Base-by-base conservation (phyloP, 2,797 vertebrate genomes). In the Erpetoichthys calabaricus region DNA sequence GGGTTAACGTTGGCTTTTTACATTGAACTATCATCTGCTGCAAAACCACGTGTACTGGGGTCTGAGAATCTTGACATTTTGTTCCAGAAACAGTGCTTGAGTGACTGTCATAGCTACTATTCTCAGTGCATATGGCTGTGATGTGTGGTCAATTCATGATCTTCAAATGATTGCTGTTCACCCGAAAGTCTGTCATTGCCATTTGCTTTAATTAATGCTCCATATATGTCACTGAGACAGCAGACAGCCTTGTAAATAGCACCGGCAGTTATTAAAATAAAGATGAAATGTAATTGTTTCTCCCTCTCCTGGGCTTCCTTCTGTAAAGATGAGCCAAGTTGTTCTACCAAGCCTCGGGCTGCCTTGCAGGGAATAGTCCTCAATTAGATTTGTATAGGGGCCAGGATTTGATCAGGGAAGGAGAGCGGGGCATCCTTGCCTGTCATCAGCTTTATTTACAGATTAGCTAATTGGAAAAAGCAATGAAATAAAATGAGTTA, bases 271-370 rank as follows among this genome's bases (percentile, higher is more conserved):
- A 54, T 54, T 54, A 43, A 44, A 9, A 57, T 41, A 44, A 8
- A 7, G 8, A 56, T 59, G 8, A 58, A 59, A 59, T 54, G 60
- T 45, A 50, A 47, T 57, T 53, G 45, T 57, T 57, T 49, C 49
- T 7, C 5, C 25, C 46, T 6, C 51, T 45, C 52, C 43, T 45
- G 45, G 45, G 52, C 43, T 10, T 57, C 51, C 55, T 51, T 53
- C 42, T 47, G 53, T 47, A 45, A 46, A 45, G 49, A 53, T 52
- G 47, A 45, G 42, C 47, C 51, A 58, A 53, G 56, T 45, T 42
- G 10, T 54, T 54, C 53, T 54, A 54, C 41, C 41, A n/a, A 42
- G 42, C 42, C 47, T n/a, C 5, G 8, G 47, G 52, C 60, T 44
- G 56, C 46, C 46, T 42, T 49, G 47, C 41, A 51, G 45, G 47